Base-by-base conservation (phyloP, 2,888 invertebrate species). In the Drosophila neotestacea region DNA sequence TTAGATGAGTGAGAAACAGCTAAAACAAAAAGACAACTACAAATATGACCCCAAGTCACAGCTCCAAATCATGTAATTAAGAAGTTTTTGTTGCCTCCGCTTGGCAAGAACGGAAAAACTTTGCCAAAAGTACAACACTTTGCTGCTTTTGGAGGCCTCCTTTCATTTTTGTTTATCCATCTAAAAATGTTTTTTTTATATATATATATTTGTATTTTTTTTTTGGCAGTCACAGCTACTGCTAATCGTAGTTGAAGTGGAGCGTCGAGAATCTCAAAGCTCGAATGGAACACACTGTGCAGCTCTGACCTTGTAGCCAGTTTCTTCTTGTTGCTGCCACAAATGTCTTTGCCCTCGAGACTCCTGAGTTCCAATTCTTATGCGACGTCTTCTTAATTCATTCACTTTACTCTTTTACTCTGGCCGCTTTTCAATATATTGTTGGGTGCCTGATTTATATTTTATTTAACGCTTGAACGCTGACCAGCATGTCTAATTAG, bases 401-500 rank as follows among this genome's bases (percentile, higher is more conserved):
- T 52, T 39, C 10, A 13, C 55, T 66, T 32, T 64, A 30, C 36
- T 39, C 52, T 42, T 60, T 58, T 50, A 39, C 41, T 47, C 44
- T 36, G 38, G n/a, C 65, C 65, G 79, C 69, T 81, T 78, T 78
- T 71, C 9, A 81, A 78, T 68, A 41, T 56, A 52, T 44, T 13
- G 30, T 27, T 34, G 48, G n/a, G 16, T 50, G 50, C 30, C 63
- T 72, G 67, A 81, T 77, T 79, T 71, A 81, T 63, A 65, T 70
- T 36, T 68, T 38, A 28, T 42, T 28, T 28, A 28, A 22, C 6
- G 32, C 48, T 28, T 13, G 30, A 9, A 22, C 6, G 63, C 48
- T 85, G 83, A 72, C 71, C 79, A 79, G 81, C 84, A 86, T 86
- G 59, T 51, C 77, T 79, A 86, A 83, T 83, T 84, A 84, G 70